Evolutionary conservation across 2,888 invertebrate genomes (phyloP).

Genomic region (Mystacides longicornis): DNA sequence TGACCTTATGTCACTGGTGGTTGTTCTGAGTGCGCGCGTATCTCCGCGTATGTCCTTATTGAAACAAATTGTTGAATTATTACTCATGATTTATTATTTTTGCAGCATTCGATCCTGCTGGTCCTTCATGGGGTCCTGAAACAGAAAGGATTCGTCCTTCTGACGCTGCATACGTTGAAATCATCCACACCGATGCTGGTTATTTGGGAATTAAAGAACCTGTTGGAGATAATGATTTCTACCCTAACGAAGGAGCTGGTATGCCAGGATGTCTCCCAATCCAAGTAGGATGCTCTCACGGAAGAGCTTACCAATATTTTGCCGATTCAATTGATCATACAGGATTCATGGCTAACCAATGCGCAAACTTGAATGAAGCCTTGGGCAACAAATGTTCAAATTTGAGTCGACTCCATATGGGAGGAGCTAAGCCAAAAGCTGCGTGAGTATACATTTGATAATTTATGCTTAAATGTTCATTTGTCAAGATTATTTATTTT

Average conservation of each 20-base stretch:
- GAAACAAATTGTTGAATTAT: too few species aligned
- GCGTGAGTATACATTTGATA: conserved; percentile 11
- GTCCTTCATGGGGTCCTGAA: conserved; percentile 17
- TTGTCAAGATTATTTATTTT: not conserved
- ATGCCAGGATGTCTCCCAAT: conserved; percentile 18
- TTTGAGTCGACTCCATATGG: conserved; percentile 19
- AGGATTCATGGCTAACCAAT: conserved; percentile 17
- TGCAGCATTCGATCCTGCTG: conserved; percentile 21
- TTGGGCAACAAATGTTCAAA: conserved; percentile 16
- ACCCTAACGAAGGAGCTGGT: conserved; percentile 16
- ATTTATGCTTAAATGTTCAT: not conserved
- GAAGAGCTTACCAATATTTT: conserved; percentile 19
- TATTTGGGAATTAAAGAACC: conserved; percentile 14
- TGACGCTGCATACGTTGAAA: conserved; percentile 20
- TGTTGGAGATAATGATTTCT: conserved; percentile 21
- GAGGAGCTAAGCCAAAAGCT: conserved; percentile 17
- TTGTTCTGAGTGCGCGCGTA: too few species aligned
- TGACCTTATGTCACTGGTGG: too few species aligned
- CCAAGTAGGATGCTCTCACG: conserved; percentile 19
- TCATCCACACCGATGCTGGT: conserved; percentile 21
- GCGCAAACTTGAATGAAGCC: conserved; percentile 15
- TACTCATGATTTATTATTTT: conserved; percentile 1
- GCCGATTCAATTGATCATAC: conserved; percentile 22
- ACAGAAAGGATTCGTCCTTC: conserved; percentile 15
- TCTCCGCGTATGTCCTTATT: too few species aligned